phyloP scores from a whole-genome alignment of 2,113 vertebrate genomes.

The Benitochromis conjunctus region DNA sequence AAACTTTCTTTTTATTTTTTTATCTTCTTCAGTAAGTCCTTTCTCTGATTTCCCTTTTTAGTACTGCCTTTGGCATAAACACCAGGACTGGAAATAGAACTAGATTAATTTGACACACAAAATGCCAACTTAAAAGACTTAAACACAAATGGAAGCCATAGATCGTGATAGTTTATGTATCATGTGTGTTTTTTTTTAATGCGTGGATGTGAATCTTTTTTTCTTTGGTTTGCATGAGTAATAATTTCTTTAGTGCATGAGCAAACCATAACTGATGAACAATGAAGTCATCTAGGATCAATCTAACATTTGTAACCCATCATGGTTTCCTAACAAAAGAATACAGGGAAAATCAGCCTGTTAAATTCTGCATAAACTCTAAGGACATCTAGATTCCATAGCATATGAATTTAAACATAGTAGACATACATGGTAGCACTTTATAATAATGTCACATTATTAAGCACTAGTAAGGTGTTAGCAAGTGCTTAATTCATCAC shows the following conservation, averaged over 20 bases:
- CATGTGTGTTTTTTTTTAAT: slow-evolving; percentile 2
- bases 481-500: not conserved
- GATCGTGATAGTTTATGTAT: not conserved
- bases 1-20: not conserved
- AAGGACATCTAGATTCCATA: not conserved
- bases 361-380: not conserved
- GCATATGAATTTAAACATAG: not conserved
- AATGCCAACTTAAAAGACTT: slow-evolving; percentile 26
- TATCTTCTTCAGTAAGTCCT: slow-evolving; percentile 13
- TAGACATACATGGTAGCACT: not conserved
- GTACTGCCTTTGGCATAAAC: slow-evolving; percentile 59
- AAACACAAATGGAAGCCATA: not conserved
- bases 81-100: slow-evolving; percentile 46
- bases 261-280: not conserved
- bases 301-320: not conserved
- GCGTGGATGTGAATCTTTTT: not conserved
- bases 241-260: not conserved
- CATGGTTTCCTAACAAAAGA: not conserved
- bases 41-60: slow-evolving; percentile 25
- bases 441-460: not conserved
- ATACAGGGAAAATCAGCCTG: not conserved
- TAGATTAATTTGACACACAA: slow-evolving; percentile 52
- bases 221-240: not conserved
- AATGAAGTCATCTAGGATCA: not conserved
- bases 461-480: not conserved